Base-by-base conservation (phyloP, 2,113 vertebrate species). In the Megaceryle maxima region DNA sequence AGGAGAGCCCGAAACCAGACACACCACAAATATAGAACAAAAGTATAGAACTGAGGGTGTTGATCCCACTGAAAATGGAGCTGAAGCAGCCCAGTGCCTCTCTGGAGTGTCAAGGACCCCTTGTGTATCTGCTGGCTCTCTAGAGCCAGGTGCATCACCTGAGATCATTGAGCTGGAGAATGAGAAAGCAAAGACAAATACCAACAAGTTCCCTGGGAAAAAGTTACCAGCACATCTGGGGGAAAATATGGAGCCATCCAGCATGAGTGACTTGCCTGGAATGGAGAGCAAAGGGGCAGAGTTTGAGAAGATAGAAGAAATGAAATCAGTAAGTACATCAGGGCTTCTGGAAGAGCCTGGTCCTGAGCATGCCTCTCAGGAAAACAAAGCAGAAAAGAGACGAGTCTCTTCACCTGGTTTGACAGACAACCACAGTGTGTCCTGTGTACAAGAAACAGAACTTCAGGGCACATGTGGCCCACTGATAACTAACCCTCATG, bases 371-470 rank as follows among this genome's bases (percentile, higher is more conserved):
- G 29, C 4, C 13, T 21, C 43, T 88, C 69, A 67, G 72, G 73
- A 73, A 59, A 84, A 69, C 6, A 75, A 80, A 64, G 55, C 6
- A 79, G 70, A 78, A 50, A 76, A 59, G 21, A 66, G 6, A 22
- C 55, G 9, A 41, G 11, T 46, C 11, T n/a, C 57, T 80, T 76
- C 69, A 74, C 5, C 57, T 67, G 31, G 7, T 33, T 87, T 63
- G 51, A 44, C 83, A 90, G 46, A 28, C 60, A 57, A 75, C 10
- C 20, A 48, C 4, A 24, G 20, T 6, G 25, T 20, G 33, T 13
- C 79, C 44, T 55, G 9, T 21, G 50, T n/a, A 44, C 80, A 68
- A 75, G 82, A 83, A 94, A 77, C 10, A 93, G 82, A 87, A 62
- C 11, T 7, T 92, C 76, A 67, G 56, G n/a, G 25, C 18, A 56